Conservation (phyloP, 2,888 invertebrate species). For the Odontocolon sp. region DNA sequence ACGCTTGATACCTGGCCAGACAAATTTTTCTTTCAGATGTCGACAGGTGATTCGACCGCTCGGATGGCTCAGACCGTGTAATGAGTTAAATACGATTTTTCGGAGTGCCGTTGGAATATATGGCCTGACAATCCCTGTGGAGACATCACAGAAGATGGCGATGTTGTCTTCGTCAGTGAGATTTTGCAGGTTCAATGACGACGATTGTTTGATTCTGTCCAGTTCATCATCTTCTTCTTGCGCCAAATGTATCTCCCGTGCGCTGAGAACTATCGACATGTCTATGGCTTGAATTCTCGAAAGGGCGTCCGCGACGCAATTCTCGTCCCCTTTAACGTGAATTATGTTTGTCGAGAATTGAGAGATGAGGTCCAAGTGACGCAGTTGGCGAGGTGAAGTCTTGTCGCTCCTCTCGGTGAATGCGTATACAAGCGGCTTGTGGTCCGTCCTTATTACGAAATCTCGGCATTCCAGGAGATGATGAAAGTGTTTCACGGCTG, state of each 20-base stretch:
- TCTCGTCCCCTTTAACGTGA: slow-evolving; percentile 36
- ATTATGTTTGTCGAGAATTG: slow-evolving; percentile 36
- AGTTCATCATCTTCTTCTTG: slow-evolving; percentile 29
- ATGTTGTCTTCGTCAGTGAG: slow-evolving; percentile 5
- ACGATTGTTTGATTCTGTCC: background rate
- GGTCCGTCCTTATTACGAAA: slow-evolving; percentile 44
- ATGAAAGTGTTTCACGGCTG: slow-evolving; percentile 28
- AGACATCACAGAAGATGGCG: slow-evolving; percentile 32
- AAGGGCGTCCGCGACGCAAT: slow-evolving; percentile 41
- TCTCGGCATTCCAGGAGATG: slow-evolving; percentile 33
- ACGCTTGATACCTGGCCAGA: slow-evolving; percentile 62
- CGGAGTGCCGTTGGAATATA: slow-evolving; percentile 35
- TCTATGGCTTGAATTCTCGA: slow-evolving; percentile 31
- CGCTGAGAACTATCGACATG: slow-evolving; percentile 18
- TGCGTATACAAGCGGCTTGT: slow-evolving; percentile 29
- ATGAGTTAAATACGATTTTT: slow-evolving; percentile 12
- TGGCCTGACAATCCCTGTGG: slow-evolving; percentile 21
- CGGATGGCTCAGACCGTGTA: slow-evolving; percentile 39
- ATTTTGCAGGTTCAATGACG: slow-evolving; percentile 27
- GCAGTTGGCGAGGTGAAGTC: slow-evolving; percentile 30
- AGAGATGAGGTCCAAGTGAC: slow-evolving; percentile 35
- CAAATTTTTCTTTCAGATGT: slow-evolving; percentile 50
- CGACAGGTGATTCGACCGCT: slow-evolving; percentile 7
- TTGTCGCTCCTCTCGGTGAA: slow-evolving; percentile 31
- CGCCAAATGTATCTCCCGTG: slow-evolving; percentile 11